These are phyloP conservation scores for Lordiphosa mommai DNA, from an alignment of 1,140 invertebrate genomes.

Conservation along the genomic window DNA sequence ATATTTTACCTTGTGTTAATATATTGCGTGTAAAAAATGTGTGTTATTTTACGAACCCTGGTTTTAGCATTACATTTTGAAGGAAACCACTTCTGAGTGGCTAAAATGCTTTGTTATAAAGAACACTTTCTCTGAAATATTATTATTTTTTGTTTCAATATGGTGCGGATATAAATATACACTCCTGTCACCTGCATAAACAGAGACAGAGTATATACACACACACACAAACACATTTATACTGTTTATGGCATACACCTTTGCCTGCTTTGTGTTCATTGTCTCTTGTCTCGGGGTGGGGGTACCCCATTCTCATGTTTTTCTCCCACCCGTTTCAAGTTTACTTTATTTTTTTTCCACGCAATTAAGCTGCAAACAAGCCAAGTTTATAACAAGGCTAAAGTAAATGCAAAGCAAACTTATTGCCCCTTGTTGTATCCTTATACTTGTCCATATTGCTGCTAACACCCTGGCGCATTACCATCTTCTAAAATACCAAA, in stretches of 20 bases:
- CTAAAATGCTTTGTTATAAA: too few relatives aligned
- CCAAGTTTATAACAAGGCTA: slow-evolving; percentile 51
- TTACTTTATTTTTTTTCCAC: slow-evolving; percentile 31
- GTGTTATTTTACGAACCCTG: too few relatives aligned
- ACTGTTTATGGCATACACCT: background rate
- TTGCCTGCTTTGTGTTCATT: slow-evolving; percentile 22
- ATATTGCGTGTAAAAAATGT: too few relatives aligned
- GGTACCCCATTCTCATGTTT: background rate
- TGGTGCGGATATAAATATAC: background rate
- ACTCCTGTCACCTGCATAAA: slow-evolving; percentile 40
- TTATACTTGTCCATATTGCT: too few relatives aligned
- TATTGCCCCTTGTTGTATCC: slow-evolving; percentile 34
- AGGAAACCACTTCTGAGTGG: too few relatives aligned
- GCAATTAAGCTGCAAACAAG: slow-evolving; percentile 64
- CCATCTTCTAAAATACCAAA: background rate
- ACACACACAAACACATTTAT: background rate
- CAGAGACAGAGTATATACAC: slow-evolving; percentile 28
- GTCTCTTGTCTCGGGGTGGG: slow-evolving; percentile 31
- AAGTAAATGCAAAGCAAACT: slow-evolving; percentile 62
- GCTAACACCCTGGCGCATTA: too few relatives aligned
- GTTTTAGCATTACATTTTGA: too few relatives aligned
- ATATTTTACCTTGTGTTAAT: too few relatives aligned
- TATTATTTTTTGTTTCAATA: background rate
- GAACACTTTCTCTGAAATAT: too few relatives aligned
- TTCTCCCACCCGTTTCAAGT: background rate